Percentiles rank a stretch among this genome's conserved stretches.
Evolutionary conservation across 2,888 invertebrate genomes (phyloP).

Genomic region (Cheilosia scutellata): DNA sequence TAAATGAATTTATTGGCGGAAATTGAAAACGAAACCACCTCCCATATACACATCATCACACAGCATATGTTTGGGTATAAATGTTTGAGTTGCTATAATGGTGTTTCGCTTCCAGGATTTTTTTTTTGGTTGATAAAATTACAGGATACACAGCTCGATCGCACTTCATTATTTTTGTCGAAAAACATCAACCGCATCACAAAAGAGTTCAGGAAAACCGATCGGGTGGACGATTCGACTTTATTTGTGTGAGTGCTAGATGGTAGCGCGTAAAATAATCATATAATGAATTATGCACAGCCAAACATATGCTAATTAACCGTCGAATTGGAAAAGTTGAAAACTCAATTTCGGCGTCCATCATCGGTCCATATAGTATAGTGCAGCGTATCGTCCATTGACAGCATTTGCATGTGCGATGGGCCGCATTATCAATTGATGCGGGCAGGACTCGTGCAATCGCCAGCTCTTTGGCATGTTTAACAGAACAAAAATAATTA

Average conservation of each 20-base stretch:
- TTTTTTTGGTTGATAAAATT: constrained; percentile 7
- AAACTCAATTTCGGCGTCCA: constrained; percentile 59
- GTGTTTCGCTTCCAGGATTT: background rate
- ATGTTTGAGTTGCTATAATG: background rate
- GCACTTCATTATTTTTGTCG: constrained; percentile 51
- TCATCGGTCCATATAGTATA: constrained; percentile 7
- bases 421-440: constrained; percentile 69
- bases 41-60: constrained; percentile 25
- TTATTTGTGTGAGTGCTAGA: background rate
- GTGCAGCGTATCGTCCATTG: constrained; percentile 26
- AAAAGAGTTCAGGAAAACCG: constrained; percentile 40
- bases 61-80: constrained; percentile 12
- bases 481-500: constrained; percentile 75
- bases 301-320: constrained; percentile 66
- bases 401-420: constrained; percentile 48
- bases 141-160: constrained; percentile 43
- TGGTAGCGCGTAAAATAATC: constrained; percentile 18
- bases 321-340: constrained; percentile 67
- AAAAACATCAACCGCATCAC: constrained; percentile 41
- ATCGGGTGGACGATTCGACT: background rate
- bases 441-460: constrained; percentile 59
- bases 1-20: constrained; percentile 76
- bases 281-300: constrained; percentile 54
- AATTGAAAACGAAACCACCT: constrained; percentile 74
- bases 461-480: constrained; percentile 65